Base-by-base conservation (phyloP, 2,113 vertebrate species). In the Chitala chitala region DNA sequence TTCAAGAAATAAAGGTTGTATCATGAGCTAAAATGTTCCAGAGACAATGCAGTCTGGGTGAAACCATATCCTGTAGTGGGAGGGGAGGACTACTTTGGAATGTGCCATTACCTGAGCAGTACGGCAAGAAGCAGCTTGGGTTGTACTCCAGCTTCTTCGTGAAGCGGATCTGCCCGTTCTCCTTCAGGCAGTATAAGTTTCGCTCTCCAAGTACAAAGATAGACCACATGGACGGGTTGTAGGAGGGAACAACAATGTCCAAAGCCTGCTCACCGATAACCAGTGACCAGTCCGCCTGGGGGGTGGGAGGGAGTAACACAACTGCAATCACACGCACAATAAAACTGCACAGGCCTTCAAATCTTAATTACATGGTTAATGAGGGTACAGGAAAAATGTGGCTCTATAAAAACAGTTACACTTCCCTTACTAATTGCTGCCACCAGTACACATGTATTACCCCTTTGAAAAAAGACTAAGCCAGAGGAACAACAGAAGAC, bases 71-170 rank as follows among this genome's bases (percentile, higher is more conserved):
- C n/a, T n/a, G n/a, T n/a, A n/a, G n/a, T n/a, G n/a, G n/a, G n/a
- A n/a, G n/a, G n/a, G n/a, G n/a, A n/a, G n/a, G n/a, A n/a, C n/a
- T n/a, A n/a, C n/a, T n/a, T n/a, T n/a, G n/a, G n/a, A n/a, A n/a
- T n/a, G n/a, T n/a, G 51, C 44, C 29, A 61, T 80, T 82, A 94
- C 92, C 94, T 91, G 94, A 94, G 78, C 91, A 83, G 38, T 98
- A 99, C 3, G 97, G 96, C 72, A 98, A 86, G 84, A 98, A 98
- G 85, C 94, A 97, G 86, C 96, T 95, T 3, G 97, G 95, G 81
- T 85, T 98, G 86, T 89, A 95, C 81, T 98, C 95, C 74, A 99
- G 90, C 72, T 99, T 99, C 88, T 98, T 99, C 95, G 98, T 98
- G 87, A 95, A 98, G 70, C 92, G 92, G 79, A 98, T 94, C 82